Base-by-base conservation (phyloP, 2,888 invertebrate genomes). In the Eubasilissa splendida region DNA sequence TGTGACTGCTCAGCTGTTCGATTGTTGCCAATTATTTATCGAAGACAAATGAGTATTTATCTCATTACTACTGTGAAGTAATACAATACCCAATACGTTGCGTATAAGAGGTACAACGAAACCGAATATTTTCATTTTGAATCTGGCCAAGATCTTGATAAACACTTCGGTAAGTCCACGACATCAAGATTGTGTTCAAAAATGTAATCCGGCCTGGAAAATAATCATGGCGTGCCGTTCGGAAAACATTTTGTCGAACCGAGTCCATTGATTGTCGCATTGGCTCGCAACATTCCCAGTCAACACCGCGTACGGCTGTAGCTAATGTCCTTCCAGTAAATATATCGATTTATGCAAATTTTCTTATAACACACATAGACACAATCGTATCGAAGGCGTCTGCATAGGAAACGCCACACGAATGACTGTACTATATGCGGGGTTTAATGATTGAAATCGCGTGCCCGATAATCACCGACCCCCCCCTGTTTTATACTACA, bases 301-400 rank as follows among this genome's bases (percentile, higher is more conserved):
- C 59, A 74, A 59, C 74, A 59, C 74, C 12, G 74, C 59, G n/a
- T 33, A 56, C 74, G 0, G 2, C 3, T 42, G 42, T 42, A 22
- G 71, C 63, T 66, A 74, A 78, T 81, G 81, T 80, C 82, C 80
- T 80, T 79, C 78, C 76, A 58, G 74, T 52, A 58, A 66, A 78
- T 76, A 81, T 83, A 83, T 83, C 73, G 83, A 83, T 83, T 83
- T 83, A 83, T 83, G 83, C 81, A 77, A 83, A 83, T 83, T 82
- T 83, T 76, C 77, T 80, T 81, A 73, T 71, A 78, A 71, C 71
- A 59, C 73, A 76, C 59, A 74, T 12, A 68, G 22, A 66, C 68
- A 78, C 71, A 73, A 54, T 68, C 4, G 31, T 73, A 22, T 22
- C 66, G 33, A 76, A 63, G 76, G 76, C 74, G 58, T 77, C 77